These are phyloP conservation scores for Hoplostethus mediterraneus DNA, from an alignment of 2,797 vertebrate species.

Conservation along the genomic window DNA sequence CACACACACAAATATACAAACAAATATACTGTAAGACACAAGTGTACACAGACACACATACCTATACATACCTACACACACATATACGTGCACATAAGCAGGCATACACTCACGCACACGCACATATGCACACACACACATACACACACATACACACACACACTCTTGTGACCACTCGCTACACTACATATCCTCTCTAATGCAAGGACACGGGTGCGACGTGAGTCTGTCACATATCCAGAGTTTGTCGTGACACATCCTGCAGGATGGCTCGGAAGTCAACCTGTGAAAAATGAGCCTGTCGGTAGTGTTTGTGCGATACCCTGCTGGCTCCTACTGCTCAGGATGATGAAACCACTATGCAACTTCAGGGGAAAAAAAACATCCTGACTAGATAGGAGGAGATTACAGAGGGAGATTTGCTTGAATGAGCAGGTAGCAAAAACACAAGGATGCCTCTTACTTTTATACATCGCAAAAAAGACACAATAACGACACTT, in stretches of 20 bases:
- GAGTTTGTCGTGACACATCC: slow-evolving; percentile 77
- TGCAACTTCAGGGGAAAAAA: slow-evolving; percentile 75
- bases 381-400: slow-evolving; percentile 69
- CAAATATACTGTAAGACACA: slow-evolving; percentile 6
- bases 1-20: slow-evolving; percentile 1
- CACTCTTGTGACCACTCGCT: slow-evolving; percentile 45
- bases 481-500: slow-evolving; percentile 72
- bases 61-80: slow-evolving; percentile 18
- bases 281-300: slow-evolving; percentile 85
- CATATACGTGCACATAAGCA: slow-evolving; percentile 6
- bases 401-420: slow-evolving; percentile 72
- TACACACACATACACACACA: slow-evolving; percentile 1
- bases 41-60: slow-evolving; percentile 34
- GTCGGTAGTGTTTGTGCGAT: slow-evolving; percentile 80
- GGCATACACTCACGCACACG: slow-evolving; percentile 25
- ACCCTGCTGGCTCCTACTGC: slow-evolving; percentile 79
- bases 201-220: slow-evolving; percentile 77
- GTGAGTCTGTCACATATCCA: slow-evolving; percentile 78
- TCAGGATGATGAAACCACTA: slow-evolving; percentile 84
- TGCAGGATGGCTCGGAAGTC: slow-evolving; percentile 77
- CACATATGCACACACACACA: slow-evolving; percentile 27
- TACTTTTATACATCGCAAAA: slow-evolving; percentile 68
- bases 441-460: slow-evolving; percentile 69
- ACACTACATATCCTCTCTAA: slow-evolving; percentile 71
- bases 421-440: slow-evolving; percentile 74